Evolutionary conservation across 2,113 vertebrate species (phyloP).

Genomic region (Abramis brama): DNA sequence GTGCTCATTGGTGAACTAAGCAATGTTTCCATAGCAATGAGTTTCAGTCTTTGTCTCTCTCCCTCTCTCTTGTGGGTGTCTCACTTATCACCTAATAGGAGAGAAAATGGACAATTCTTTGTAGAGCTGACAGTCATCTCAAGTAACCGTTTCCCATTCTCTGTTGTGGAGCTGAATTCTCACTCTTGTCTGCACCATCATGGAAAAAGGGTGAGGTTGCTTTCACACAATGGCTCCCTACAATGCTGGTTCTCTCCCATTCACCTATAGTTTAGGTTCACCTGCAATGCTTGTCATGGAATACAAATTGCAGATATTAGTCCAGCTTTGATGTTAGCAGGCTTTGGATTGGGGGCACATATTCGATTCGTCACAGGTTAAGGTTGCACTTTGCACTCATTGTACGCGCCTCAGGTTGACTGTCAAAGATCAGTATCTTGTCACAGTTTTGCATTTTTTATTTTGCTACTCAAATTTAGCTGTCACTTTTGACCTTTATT

Average conservation of each 20-base stretch:
- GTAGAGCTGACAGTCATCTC: conserved; percentile 42
- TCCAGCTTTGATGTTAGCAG: conserved; percentile 13
- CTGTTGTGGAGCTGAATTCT: conserved; percentile 17
- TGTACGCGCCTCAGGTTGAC: background rate
- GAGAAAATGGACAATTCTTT: conserved; percentile 44
- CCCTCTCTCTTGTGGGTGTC: conserved; percentile 39
- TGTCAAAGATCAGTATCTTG: background rate
- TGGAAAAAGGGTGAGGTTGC: conserved; percentile 43
- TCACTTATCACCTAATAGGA: conserved; percentile 47
- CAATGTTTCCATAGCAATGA: conserved; percentile 64
- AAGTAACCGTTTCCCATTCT: conserved; percentile 45
- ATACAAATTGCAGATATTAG: background rate
- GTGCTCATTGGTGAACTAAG: conserved; percentile 51
- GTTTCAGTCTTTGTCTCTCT: conserved; percentile 30
- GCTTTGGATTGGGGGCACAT: background rate
- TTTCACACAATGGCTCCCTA: conserved; percentile 31
- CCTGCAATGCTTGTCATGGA: background rate
- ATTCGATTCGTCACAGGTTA: background rate
- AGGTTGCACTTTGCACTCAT: background rate
- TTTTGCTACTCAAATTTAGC: too few species aligned
- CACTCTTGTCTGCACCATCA: conserved; percentile 43
- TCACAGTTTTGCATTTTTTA: background rate
- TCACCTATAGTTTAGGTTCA: conserved; percentile 16
- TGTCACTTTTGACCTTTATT: background rate
- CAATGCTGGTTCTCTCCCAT: conserved; percentile 15